These are phyloP conservation scores for Drosophila ananassae DNA, from an alignment of 1,140 invertebrate species.

Conservation along the genomic window DNA sequence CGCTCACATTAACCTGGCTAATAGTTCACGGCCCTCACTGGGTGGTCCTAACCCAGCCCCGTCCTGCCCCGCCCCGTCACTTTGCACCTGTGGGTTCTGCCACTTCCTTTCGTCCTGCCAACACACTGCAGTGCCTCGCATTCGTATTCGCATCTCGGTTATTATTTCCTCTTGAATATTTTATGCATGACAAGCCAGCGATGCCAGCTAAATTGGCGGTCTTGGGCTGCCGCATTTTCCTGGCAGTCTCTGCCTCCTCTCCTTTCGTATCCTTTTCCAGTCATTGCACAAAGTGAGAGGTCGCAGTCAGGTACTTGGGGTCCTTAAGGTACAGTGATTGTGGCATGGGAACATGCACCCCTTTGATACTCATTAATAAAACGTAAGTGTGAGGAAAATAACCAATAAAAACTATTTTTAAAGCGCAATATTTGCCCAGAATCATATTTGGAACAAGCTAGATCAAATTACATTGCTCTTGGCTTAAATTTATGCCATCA, in stretches of 20 bases:
- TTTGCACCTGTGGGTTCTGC: slow-evolving; percentile 15
- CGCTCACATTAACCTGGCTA: slow-evolving; percentile 29
- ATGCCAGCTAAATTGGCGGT: slow-evolving; percentile 46
- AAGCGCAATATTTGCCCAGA: neutral
- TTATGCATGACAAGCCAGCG: slow-evolving; percentile 36
- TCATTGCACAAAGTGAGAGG: slow-evolving; percentile 15
- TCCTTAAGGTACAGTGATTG: neutral
- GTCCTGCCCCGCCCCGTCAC: neutral
- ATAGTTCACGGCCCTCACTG: slow-evolving; percentile 17
- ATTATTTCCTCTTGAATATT: slow-evolving; percentile 43
- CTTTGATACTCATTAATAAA: too few species aligned
- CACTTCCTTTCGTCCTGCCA: neutral
- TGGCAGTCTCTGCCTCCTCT: neutral
- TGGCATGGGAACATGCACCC: neutral
- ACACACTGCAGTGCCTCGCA: slow-evolving; percentile 12
- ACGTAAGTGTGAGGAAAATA: neutral
- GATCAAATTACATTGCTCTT: too few species aligned
- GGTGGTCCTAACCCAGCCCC: neutral
- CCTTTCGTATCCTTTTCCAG: slow-evolving; percentile 20
- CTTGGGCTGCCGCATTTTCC: slow-evolving; percentile 20
- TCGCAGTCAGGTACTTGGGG: slow-evolving; percentile 6
- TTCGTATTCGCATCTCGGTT: slow-evolving; percentile 22
- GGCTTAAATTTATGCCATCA: neutral
- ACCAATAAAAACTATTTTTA: neutral
- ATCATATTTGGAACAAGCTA: neutral